These are phyloP conservation scores for Allygus modestus DNA, from an alignment of 2,888 invertebrate species.

Conservation along the genomic window DNA sequence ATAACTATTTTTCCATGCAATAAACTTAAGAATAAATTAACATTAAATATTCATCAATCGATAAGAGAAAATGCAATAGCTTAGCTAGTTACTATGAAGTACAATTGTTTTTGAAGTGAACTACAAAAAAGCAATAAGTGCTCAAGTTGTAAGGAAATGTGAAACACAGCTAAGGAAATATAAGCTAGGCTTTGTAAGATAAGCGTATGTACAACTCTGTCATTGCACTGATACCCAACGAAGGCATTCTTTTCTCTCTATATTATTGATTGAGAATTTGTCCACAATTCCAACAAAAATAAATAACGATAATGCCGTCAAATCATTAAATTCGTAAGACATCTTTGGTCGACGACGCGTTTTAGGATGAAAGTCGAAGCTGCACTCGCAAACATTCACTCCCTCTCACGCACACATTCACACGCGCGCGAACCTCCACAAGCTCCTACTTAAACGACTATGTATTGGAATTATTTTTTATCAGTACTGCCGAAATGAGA, in stretches of 20 bases:
- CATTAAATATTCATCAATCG: not conserved
- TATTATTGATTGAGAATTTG: not conserved
- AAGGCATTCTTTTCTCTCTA: slow-evolving; percentile 56
- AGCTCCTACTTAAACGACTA: slow-evolving; percentile 60
- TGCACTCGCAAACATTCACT: slow-evolving; percentile 18
- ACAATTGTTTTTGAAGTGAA: not conserved
- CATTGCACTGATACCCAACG: slow-evolving; percentile 48
- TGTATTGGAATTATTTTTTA: slow-evolving; percentile 61
- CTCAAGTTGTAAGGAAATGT: not conserved
- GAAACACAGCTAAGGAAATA: not conserved
- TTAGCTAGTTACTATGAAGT: slow-evolving; percentile 29
- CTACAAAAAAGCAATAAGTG: slow-evolving; percentile 6
- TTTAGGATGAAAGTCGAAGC: slow-evolving; percentile 47
- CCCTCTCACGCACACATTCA: slow-evolving; percentile 35
- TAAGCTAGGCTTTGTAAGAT: slow-evolving; percentile 13
- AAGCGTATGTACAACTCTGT: slow-evolving; percentile 32
- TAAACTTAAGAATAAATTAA: slow-evolving; percentile 20
- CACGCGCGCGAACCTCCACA: slow-evolving; percentile 39
- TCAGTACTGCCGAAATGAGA: slow-evolving; percentile 59
- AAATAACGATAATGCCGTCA: slow-evolving; percentile 29
- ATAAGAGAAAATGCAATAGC: not conserved
- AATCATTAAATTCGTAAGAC: slow-evolving; percentile 47
- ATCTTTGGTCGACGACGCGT: slow-evolving; percentile 47
- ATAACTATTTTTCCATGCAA: not conserved
- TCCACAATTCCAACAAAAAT: slow-evolving; percentile 10